Base-by-base conservation (phyloP, 2,888 invertebrate genomes). In the Nemurella pictetii region DNA sequence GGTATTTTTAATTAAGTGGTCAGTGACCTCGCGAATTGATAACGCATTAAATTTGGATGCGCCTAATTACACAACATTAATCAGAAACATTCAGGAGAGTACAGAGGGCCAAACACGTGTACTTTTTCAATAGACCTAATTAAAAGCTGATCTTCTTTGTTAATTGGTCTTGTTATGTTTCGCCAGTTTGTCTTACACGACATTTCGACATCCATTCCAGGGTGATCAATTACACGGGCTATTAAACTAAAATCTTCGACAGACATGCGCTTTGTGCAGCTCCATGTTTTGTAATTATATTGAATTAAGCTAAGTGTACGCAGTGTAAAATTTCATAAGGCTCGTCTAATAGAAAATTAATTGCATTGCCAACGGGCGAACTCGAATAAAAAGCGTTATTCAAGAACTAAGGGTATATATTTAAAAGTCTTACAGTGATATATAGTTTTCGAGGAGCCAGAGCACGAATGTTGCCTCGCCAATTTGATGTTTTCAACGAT, bases 71-170 rank as follows among this genome's bases (percentile, higher is more conserved):
- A 55, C 9, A 55, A 55, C 55, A 20, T 55, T 55, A 55, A 55
- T 55, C 55, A 55, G 55, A 20, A 55, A 35, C 12, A 7, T 55
- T 2, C 55, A 55, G 55, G 9, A 55, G 20, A 55, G 55, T 55
- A 55, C 55, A 55, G 55, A 55, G 3, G 1, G 12, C 55, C 75
- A 75, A 75, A 75, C 75, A 75, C 75, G 26, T 75, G 75, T 75
- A 75, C 20, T 55, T 20, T 55, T 55, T 55, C 55, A 75, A 30
- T 30, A 29, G n/a, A 78, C n/a, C 29, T 30, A 78, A 78, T 78
- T 78, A 78, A 78, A 78, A 78, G 30, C 78, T 78, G 78, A 78
- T 78, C n/a, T 27, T 26, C 75, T 25, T 28, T 75, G 75, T 27
- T 75, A 75, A 75, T 26, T 75, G 75, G 28, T 75, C 75, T 75